Conservation (phyloP, 2,113 vertebrate genomes). For the Psittacara wagleri region DNA sequence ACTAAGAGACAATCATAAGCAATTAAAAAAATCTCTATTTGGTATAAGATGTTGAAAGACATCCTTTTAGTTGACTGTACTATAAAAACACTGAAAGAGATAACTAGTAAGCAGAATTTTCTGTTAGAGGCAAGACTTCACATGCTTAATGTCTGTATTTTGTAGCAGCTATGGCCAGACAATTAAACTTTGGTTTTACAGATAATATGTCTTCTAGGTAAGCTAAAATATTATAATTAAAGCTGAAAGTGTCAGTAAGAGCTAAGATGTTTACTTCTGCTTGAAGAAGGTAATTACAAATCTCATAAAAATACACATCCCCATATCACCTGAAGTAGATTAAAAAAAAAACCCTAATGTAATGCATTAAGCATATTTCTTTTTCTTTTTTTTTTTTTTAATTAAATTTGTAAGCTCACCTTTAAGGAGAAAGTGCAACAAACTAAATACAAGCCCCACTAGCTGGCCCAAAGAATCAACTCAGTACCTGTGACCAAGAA, state of each 20-base stretch:
- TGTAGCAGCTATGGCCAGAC: not conserved
- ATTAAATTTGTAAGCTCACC: not conserved
- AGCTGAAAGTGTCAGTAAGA: not conserved
- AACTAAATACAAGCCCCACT: not conserved
- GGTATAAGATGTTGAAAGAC: not conserved
- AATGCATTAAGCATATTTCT: not conserved
- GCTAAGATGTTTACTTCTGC: not conserved
- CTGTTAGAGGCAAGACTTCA: not conserved
- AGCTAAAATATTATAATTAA: not conserved
- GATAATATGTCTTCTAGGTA: not conserved
- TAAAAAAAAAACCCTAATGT: not conserved
- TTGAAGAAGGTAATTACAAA: not conserved
- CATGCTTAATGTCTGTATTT: not conserved
- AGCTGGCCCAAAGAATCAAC: not conserved
- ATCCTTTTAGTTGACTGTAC: not conserved
- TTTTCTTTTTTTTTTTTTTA: not conserved
- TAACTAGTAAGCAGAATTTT: not conserved
- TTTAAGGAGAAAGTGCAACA: not conserved
- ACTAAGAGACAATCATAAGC: not conserved
- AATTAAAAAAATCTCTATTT: not conserved
- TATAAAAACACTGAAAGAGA: not conserved
- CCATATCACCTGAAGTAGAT: not conserved
- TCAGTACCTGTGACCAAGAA: not conserved
- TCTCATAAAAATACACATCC: not conserved
- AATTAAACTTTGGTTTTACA: not conserved